Percentiles rank a stretch among this genome's conserved stretches.
phyloP scores from a whole-genome alignment of 1,140 invertebrate genomes.

The Panulirus ornatus region DNA sequence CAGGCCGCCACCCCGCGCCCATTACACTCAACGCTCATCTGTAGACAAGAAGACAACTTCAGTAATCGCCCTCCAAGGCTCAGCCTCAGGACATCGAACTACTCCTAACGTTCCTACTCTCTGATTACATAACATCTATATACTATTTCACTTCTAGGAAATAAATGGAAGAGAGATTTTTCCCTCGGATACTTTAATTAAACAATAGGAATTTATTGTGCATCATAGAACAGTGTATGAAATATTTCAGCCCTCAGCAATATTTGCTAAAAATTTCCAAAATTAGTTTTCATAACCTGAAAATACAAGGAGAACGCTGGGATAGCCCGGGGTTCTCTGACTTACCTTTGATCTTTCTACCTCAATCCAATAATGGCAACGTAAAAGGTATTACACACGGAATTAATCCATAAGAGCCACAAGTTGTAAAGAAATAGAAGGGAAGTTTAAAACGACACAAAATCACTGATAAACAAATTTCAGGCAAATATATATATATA shows the following conservation, averaged over 20 bases:
- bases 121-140: too few species aligned
- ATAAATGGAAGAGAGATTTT: background rate
- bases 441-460: background rate
- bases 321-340: background rate
- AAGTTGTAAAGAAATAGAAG: background rate
- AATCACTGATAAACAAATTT: background rate
- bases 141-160: too few species aligned
- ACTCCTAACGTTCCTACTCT: too few species aligned
- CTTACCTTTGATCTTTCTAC: background rate
- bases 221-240: background rate
- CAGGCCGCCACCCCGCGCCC: slow-evolving; percentile 52
- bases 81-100: too few species aligned
- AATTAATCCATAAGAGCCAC: background rate
- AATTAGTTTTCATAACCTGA: background rate
- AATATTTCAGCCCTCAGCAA: background rate
- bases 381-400: background rate
- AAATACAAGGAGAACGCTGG: background rate
- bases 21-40: slow-evolving; percentile 68
- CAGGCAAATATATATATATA: background rate
- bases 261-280: background rate
- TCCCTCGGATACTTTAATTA: background rate
- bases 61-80: too few species aligned
- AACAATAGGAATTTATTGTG: background rate
- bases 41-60: slow-evolving; percentile 10
- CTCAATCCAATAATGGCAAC: background rate